Evolutionary conservation across 1,140 invertebrate species (phyloP), one percentile per base, ranked within the genome.

Genomic region (Pectinophora gossypiella): DNA sequence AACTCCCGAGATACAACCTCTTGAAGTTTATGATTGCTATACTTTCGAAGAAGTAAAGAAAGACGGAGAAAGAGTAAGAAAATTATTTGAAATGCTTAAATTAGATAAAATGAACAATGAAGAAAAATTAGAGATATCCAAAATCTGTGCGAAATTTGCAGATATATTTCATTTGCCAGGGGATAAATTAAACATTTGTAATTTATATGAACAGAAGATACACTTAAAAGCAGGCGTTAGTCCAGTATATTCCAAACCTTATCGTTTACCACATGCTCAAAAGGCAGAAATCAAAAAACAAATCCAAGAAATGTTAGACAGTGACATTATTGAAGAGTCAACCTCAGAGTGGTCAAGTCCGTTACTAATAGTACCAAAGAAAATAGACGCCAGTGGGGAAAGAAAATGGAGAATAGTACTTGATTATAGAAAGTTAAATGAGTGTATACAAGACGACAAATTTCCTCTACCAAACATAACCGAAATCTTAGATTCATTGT

Each of bases 281-380:
- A 55, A 19, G 47, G 46, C 42, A 13, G 13, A 43, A 64, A 32
- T 49, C 23, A 45, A 59, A 54, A 44, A 38, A 18, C 54, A 56
- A 44, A 52, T 57, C 12, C 5, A 57, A 1, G 32, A 50, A 22
- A 40, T 70, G 56, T 32, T 67, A 42, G 16, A 47, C 12, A 54
- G 70, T 15, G 59, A 51, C 9, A 61, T 70, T n/a, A 72, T 72
- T 32, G 54, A 65, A 48, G 46, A 56, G 50, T 50, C 61, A n/a
- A 38, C 4, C 5, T 62, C 56, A 16, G 49, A 21, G 38, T 51
- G 36, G 49, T 42, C 36, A 6, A 51, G 49, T 19, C 49, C 49
- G 7, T 7, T 51, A 5, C 16, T 51, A 13, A 19, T 51, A 43
- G 49, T 51, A 18, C 49, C 49, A 6, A 51, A 51, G 43, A 51